A percentile compares a stretch with the other conserved stretches of the same genome.
Evolutionary conservation across 1,140 invertebrate genomes (phyloP).

Genomic region (Leptopilina clavipes): DNA sequence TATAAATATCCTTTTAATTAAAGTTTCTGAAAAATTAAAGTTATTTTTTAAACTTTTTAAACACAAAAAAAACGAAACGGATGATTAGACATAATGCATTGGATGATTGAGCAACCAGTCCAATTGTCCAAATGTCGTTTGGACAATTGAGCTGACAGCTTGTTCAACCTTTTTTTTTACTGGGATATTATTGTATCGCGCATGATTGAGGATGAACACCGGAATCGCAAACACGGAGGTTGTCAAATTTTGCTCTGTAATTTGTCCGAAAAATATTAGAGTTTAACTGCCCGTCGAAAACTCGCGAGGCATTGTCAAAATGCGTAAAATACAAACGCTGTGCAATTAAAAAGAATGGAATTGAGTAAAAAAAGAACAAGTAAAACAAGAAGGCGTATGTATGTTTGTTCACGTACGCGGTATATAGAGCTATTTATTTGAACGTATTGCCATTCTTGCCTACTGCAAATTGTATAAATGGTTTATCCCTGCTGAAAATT

Average conservation of each 20-base stretch:
- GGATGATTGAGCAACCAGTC: too few relatives aligned
- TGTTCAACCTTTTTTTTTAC: too few relatives aligned
- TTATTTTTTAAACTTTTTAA: too few relatives aligned
- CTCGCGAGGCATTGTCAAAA: constrained; percentile 49
- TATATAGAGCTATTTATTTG: constrained; percentile 57
- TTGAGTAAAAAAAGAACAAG: constrained; percentile 36
- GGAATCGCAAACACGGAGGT: constrained; percentile 49
- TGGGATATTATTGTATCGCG: constrained; percentile 41
- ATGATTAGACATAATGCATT: too few relatives aligned
- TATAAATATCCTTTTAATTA: too few relatives aligned
- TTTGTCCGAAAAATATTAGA: constrained; percentile 54
- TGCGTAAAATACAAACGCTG: constrained; percentile 52
- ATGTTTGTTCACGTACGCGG: constrained; percentile 43
- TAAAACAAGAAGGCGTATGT: constrained; percentile 48
- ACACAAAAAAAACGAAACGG: too few relatives aligned
- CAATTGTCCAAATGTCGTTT: too few relatives aligned
- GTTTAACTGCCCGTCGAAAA: constrained; percentile 46
- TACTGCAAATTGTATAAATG: constrained; percentile 50
- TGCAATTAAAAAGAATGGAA: constrained; percentile 49
- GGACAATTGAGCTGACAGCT: too few relatives aligned
- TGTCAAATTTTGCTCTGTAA: constrained; percentile 50
- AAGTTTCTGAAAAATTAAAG: too few relatives aligned
- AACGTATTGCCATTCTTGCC: constrained; percentile 54
- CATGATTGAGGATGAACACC: constrained; percentile 52
- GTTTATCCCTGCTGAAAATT: too few relatives aligned